phyloP scores from a whole-genome alignment of 2,888 invertebrate genomes.

The Nasonia oneida region DNA sequence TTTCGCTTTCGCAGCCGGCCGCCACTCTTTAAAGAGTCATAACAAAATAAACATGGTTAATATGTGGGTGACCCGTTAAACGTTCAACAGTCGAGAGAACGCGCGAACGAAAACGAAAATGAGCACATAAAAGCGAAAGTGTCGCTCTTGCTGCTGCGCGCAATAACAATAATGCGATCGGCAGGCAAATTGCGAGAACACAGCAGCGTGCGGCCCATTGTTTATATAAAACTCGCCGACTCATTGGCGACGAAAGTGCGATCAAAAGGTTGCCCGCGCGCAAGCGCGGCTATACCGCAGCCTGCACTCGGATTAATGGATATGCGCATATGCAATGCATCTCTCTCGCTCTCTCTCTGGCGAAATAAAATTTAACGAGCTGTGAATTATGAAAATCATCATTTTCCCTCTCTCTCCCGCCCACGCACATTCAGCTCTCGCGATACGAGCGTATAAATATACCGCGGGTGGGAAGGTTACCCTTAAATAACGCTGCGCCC shows the following conservation, averaged over 20 bases:
- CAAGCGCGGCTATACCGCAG: neutral
- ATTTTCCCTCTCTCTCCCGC: conserved; percentile 45
- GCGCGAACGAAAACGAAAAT: conserved; percentile 57
- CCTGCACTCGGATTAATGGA: conserved; percentile 54
- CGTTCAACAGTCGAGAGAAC: conserved; percentile 18
- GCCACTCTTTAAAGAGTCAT: conserved; percentile 30
- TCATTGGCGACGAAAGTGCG: conserved; percentile 58
- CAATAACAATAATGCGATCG: conserved; percentile 61
- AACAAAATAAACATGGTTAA: conserved; percentile 51
- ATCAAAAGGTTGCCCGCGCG: conserved; percentile 46
- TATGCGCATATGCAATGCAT: conserved; percentile 18
- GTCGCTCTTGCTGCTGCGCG: conserved; percentile 25
- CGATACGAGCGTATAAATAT: conserved; percentile 2
- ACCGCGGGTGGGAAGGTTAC: conserved; percentile 42
- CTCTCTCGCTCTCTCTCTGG: conserved; percentile 49
- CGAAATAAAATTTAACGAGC: conserved; percentile 75
- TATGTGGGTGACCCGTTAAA: conserved; percentile 45
- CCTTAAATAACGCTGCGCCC: conserved; percentile 59
- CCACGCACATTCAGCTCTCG: neutral
- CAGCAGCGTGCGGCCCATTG: conserved; percentile 25
- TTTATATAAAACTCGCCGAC: conserved; percentile 61
- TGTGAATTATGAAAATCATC: conserved; percentile 78
- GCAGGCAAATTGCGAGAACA: conserved; percentile 43
- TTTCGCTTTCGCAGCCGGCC: neutral
- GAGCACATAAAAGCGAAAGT: conserved; percentile 58